Evolutionary conservation across 2,797 vertebrate genomes (phyloP).

Genomic region (Leptodactylus fallax): DNA sequence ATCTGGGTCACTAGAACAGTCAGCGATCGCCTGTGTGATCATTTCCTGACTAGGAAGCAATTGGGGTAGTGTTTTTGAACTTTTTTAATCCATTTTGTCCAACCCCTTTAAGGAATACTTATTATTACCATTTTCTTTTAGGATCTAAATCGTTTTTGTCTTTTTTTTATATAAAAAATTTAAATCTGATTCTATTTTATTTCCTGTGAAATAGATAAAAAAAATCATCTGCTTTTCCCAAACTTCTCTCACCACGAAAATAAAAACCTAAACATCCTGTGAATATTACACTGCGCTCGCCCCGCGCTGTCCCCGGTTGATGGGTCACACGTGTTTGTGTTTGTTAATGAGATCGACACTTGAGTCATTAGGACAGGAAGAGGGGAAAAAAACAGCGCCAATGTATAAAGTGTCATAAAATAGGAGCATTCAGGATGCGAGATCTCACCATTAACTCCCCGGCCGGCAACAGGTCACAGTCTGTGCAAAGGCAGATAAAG

Average conservation of each 20-base stretch:
- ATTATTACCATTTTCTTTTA: too few relatives aligned
- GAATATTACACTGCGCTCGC: conserved; percentile 26
- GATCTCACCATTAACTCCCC: conserved; percentile 23
- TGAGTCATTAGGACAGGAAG: conserved; percentile 22
- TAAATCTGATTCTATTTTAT: neutral
- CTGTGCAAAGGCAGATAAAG: conserved; percentile 31
- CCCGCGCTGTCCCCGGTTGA: neutral
- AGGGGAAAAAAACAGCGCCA: conserved; percentile 1
- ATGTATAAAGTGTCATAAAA: conserved; percentile 47
- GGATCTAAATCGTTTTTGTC: neutral
- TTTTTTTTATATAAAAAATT: neutral
- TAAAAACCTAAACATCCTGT: conserved; percentile 7
- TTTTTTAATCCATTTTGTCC: too few relatives aligned
- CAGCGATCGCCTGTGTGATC: too few relatives aligned
- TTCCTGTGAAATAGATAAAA: neutral
- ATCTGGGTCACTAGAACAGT: too few relatives aligned
- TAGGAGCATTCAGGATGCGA: conserved; percentile 27
- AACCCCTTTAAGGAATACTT: too few relatives aligned
- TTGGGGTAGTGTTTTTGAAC: too few relatives aligned
- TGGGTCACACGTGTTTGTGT: conserved; percentile 49
- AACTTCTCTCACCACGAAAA: conserved; percentile 18
- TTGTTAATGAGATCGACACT: conserved; percentile 41
- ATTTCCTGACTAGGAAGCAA: too few relatives aligned
- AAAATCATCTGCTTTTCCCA: conserved; percentile 1
- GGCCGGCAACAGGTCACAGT: conserved; percentile 26